Evolutionary conservation across 2,888 invertebrate species (phyloP), one percentile per base, ranked within the genome.

Genomic region (Zygothrica quintamaculata): DNA sequence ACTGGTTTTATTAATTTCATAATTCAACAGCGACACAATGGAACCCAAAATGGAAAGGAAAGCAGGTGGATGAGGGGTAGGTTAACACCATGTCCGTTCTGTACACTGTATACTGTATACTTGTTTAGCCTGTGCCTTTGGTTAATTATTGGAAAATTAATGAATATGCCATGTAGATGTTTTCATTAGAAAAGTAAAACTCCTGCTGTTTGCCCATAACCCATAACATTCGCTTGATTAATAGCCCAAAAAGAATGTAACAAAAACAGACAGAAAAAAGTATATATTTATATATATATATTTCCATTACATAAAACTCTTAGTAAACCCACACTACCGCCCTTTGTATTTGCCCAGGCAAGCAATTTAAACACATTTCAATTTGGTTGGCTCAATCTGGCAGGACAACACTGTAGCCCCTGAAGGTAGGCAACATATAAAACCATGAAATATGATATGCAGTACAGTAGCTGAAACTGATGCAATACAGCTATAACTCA

Each of bases 61-160:
- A 7, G 4, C 9, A 3, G 5, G 22, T 7, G 16, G 37, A 12
- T 6, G n/a, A 8, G 22, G 5, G 16, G 11, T 26, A 36, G 39
- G 37, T 5, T 29, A 39, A 42, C 42, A 34, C 15, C 29, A n/a
- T n/a, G n/a, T 0, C 22, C 43, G 8, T 16, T n/a, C 29, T 9
- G 29, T 29, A n/a, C 1, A 44, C 40, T 48, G 11, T 9, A 44
- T 55, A 48, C 37, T 46, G 59, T 56, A 15, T 3, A 22, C 18
- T 5, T 22, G 18, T 2, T 5, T 22, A 5, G 18, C 18, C 18
- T 22, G 18, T 22, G 18, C 18, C 18, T 22, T 5, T 22, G 60
- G 81, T 87, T 82, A 87, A 82, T 82, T 82, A 82, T 82, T 84
- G 82, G 85, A 76, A 84, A 81, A 87, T 82, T 82, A 87, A 87